Base-by-base conservation (phyloP, 2,113 vertebrate species). In the Xiphias gladius region DNA sequence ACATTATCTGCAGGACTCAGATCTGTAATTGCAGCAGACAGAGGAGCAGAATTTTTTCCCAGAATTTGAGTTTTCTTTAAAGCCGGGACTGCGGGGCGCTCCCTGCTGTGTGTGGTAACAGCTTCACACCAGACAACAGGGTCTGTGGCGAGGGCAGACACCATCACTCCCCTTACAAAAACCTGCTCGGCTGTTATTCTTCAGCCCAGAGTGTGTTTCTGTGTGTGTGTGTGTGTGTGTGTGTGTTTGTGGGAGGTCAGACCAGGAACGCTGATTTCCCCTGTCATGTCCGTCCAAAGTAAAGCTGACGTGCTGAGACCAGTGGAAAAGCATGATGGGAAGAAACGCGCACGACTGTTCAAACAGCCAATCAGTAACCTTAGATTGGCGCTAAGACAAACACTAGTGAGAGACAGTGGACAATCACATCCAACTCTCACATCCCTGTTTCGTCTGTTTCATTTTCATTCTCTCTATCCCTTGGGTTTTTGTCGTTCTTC, bases 271-370 rank as follows among this genome's bases (percentile, higher is more conserved):
- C 37, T 22, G 66, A 79, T 62, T 62, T 72, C 26, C 67, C 41
- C 65, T 73, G 64, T 89, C 48, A 86, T 74, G 66, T 82, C 54
- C 2, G 12, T 91, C 88, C 86, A 90, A 86, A 90, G 83, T 86
- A 86, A 89, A 88, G 83, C 62, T 16, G 28, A 55, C 76, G 32
- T 68, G n/a, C 52, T 28, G 75, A 57, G 64, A 30, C 58, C 43
- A 5, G 26, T 16, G 41, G 70, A 57, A 74, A 67, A 5, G 58
- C 35, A 76, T 39, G 63, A 70, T 69, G 74, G 71, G 79, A 77
- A 73, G 35, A 30, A 69, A 59, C 70, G 67, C 70, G 61, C 30
- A 59, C n/a, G 2, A 61, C 57, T 64, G 73, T 57, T 73, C 58
- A 83, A 63, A 66, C 61, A 81, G 62, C 54, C 30, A 50, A 13